Evolutionary conservation across 1,140 invertebrate genomes (phyloP).

Genomic region (Hyposmocoma kahamanoa): DNA sequence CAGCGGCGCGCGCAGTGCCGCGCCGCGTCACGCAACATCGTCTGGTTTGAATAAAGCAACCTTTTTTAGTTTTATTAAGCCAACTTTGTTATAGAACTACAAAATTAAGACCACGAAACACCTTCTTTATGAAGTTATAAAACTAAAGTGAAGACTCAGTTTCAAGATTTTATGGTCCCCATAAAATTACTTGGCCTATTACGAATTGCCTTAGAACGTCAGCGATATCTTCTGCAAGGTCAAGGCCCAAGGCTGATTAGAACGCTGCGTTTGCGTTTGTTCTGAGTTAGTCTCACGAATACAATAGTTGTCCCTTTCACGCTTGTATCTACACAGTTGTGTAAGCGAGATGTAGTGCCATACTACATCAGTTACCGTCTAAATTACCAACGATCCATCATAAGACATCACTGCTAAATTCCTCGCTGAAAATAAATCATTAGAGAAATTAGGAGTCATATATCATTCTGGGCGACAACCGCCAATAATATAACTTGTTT

Average conservation of each 20-base stretch:
- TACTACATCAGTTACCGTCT: slow-evolving; percentile 20
- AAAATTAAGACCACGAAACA: no score
- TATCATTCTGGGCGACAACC: no score
- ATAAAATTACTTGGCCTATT: no score
- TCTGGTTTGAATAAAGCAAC: no score
- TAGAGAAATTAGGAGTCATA: slow-evolving; percentile 35
- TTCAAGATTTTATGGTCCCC: no score
- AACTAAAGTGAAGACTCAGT: no score
- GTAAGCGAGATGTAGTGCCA: slow-evolving; percentile 23
- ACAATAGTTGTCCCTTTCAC: slow-evolving; percentile 31
- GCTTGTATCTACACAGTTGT: slow-evolving; percentile 8
- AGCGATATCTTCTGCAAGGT: slow-evolving; percentile 47
- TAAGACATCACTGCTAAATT: slow-evolving; percentile 49
- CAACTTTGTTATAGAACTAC: no score
- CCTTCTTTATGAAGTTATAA: no score
- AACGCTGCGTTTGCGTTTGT: slow-evolving; percentile 25
- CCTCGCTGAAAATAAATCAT: slow-evolving; percentile 59
- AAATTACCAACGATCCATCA: slow-evolving; percentile 31
- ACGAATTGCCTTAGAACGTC: neutral
- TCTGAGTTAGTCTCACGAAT: slow-evolving; percentile 13
- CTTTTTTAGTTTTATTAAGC: no score
- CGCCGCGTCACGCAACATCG: no score
- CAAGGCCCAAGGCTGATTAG: slow-evolving; percentile 44
- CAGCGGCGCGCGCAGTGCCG: no score
- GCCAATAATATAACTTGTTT: no score